These are phyloP conservation scores for Clepsis dumicolana DNA, from an alignment of 2,888 invertebrate species.

Conservation along the genomic window DNA sequence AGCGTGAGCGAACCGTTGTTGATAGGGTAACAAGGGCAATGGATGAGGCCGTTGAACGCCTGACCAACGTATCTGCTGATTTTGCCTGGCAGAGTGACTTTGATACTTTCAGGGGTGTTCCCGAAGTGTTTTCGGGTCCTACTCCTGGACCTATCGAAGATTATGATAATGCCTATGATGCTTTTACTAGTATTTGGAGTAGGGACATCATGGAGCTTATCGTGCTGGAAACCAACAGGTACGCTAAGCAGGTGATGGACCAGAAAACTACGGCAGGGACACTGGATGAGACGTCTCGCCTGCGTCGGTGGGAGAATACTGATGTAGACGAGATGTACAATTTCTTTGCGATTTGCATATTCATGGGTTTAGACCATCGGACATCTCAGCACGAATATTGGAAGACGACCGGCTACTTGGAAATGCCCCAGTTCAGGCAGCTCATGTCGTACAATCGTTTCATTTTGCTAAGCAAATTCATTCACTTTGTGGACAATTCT, in stretches of 20 bases:
- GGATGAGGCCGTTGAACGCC: slow-evolving; percentile 44
- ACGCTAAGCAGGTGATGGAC: slow-evolving; percentile 48
- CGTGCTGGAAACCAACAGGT: slow-evolving; percentile 49
- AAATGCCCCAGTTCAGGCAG: slow-evolving; percentile 42
- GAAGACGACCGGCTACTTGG: slow-evolving; percentile 35
- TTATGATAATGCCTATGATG: no score
- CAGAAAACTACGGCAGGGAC: slow-evolving; percentile 18
- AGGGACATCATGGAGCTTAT: slow-evolving; percentile 49
- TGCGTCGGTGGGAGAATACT: slow-evolving; percentile 46
- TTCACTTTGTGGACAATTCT: slow-evolving; percentile 46
- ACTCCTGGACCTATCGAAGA: slow-evolving; percentile 46
- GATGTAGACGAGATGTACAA: slow-evolving; percentile 45
- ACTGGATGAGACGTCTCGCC: slow-evolving; percentile 40
- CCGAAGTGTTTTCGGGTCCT: slow-evolving; percentile 47
- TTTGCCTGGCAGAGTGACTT: slow-evolving; percentile 34
- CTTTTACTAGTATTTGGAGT: no score
- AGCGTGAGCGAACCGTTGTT: slow-evolving; percentile 26
- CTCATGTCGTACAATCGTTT: slow-evolving; percentile 46
- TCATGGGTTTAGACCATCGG: slow-evolving; percentile 47
- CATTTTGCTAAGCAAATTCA: slow-evolving; percentile 46
- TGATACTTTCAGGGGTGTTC: slow-evolving; percentile 45
- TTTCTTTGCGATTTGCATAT: slow-evolving; percentile 47
- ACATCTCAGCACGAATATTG: slow-evolving; percentile 45
- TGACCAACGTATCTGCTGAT: background rate
- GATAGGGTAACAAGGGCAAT: slow-evolving; percentile 42